Base-by-base conservation (phyloP, 92 coral and sea anemone species). In the Epizoanthus ramosus region DNA sequence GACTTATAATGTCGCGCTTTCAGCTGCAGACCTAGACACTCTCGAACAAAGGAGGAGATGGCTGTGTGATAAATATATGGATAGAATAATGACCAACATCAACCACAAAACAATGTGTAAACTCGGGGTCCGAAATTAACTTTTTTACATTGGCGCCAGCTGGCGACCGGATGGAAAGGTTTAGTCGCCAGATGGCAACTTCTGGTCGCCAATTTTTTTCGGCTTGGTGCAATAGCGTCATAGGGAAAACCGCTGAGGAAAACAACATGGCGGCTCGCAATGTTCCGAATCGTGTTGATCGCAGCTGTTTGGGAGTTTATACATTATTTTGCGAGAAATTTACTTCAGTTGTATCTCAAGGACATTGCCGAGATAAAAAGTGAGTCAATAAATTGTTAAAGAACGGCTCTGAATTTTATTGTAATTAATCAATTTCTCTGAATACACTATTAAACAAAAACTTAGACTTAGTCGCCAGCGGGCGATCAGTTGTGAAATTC, bases 81-180 rank as follows among this genome's bases (percentile, higher is more conserved):
- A 82, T 28, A 82, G 66, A 70, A 82, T 82, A 71, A 82, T 57
- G 54, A 43, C 67, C 77, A 82, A 79, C n/a, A 79, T 47, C 75
- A 68, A 25, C 56, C 86, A 82, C 53, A 77, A 77, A 31, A n/a
- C n/a, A n/a, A n/a, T n/a, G n/a, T n/a, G n/a, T n/a, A n/a, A n/a
- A n/a, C n/a, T n/a, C n/a, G n/a, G n/a, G n/a, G 66, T 60, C 66
- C 66, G 66, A 60, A 17, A 60, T 60, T 60, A 60, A 60, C 66
- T 60, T 60, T 60, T 60, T 60, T 60, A 6, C 66, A 60, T 60
- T 25, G 1, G 66, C 17, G 66, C 66, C 66, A 60, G 66, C 66
- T 60, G 66, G 17, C 66, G 17, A 60, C 66, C 66, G 66, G 66
- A 60, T 6, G 0, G 66, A 60, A 60, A 60, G 66, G 66, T 60